Percentiles rank a stretch among this genome's conserved stretches.
These are phyloP conservation scores for Entelurus aequoreus DNA, from an alignment of 2,113 vertebrate species.

Conservation along the genomic window DNA sequence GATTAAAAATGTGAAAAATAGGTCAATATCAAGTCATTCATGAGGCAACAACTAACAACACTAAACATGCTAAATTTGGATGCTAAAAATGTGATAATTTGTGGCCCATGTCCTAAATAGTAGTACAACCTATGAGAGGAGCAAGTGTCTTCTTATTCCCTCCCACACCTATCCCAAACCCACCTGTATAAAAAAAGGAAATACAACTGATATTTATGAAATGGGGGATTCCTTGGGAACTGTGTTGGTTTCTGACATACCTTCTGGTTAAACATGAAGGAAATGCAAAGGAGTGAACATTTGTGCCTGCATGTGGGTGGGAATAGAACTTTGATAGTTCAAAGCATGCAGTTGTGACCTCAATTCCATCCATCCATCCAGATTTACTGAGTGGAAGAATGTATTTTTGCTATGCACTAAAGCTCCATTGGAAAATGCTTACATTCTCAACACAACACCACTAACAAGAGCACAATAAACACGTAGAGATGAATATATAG, in stretches of 20 bases:
- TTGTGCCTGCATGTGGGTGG: conserved; percentile 18
- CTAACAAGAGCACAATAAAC: conserved; percentile 18
- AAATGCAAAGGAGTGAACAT: conserved; percentile 21
- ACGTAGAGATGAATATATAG: conserved; percentile 11
- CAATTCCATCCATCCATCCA: conserved; percentile 39
- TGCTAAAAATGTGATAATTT: neutral
- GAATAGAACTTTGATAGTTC: conserved; percentile 35
- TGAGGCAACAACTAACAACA: neutral
- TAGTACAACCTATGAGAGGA: conserved; percentile 25
- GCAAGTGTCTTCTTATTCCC: conserved; percentile 18
- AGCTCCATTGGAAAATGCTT: conserved; percentile 16
- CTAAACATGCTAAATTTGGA: neutral
- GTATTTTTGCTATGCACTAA: conserved; percentile 11
- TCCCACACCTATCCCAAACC: neutral
- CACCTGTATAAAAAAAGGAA: too few relatives aligned
- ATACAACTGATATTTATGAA: conserved; percentile 13
- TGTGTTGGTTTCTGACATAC: conserved; percentile 20
- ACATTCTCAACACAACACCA: conserved; percentile 9
- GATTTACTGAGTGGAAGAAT: conserved; percentile 19
- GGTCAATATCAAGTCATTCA: neutral
- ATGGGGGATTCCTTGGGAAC: conserved; percentile 21
- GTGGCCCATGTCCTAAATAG: neutral
- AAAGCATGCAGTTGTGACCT: conserved; percentile 47
- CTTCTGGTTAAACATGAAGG: conserved; percentile 8
- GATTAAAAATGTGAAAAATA: neutral